Base-by-base conservation (phyloP, 2,888 invertebrate genomes). In the Meandrusa payeni region DNA sequence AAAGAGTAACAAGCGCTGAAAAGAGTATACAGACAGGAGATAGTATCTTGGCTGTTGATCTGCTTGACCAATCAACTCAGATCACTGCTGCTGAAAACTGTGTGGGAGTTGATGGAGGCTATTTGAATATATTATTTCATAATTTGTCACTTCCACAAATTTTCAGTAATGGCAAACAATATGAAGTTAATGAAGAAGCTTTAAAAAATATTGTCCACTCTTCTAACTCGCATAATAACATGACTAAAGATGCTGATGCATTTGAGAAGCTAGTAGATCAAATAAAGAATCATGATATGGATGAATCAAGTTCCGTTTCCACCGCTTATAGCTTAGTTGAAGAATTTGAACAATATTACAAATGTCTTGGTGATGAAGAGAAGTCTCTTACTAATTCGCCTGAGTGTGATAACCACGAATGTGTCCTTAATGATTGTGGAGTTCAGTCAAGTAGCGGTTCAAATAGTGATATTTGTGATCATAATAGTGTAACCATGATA, bases 101-200 rank as follows among this genome's bases (percentile, higher is more conserved):
- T 32, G 68, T 86, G 0, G 66, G 66, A 1, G 87, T 87, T 2
- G 87, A 87, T 42, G 87, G 87, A 4, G 66, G 77, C 7, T 87
- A 83, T 48, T 60, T 87, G 1, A 87, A 87, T 42, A 86, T 87
- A 42, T 53, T 87, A 1, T 86, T 87, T 50, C 74, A 76, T 5
- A 80, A 82, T 50, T 50, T 85, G 12, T 64, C 71, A 0, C 50
- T 80, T 13, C 85, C 87, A 1, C 71, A 78, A 50, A 87, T 87
- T 31, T 87, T 87, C 46, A 83, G 79, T 49, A 61, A 58, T 22
- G 76, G 74, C 2, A 87, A 80, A 54, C 76, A 80, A 39, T 87
- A 87, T 47, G 87, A 87, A 54, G 85, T 87, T 1, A 83, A 87
- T 47, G 80, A 83, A 45, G 78, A 80, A 48, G 87, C 81, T 0